Evolutionary conservation across 2,113 vertebrate genomes (phyloP), one percentile per base, ranked within the genome.

Genomic region (Fregetta grallaria): DNA sequence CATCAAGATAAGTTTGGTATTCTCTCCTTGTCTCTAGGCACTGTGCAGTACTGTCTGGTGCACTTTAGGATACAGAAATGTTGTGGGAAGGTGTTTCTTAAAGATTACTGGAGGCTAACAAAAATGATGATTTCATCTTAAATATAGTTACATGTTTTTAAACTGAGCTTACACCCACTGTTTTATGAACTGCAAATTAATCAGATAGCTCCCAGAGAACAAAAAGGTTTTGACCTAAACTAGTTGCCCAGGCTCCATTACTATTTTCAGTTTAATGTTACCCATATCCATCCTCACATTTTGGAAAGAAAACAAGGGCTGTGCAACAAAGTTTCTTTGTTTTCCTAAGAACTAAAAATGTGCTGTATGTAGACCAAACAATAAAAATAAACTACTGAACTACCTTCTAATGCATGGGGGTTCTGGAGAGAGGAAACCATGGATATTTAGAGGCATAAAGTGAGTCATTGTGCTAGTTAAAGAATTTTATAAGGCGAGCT

Each of bases 341-440:
- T 98, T 98, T 97, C 92, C 11, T 86, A 92, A 95, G 94, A 96
- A 97, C 96, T 97, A 98, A 98, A 98, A 97, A 97, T 97, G 96
- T 97, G 92, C 97, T 97, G 96, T 98, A 98, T 97, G 98, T 98
- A 98, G 97, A 97, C 96, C 97, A 98, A 98, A 98, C 98, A 98
- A 98, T 98, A 98, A 98, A 98, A 98, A 98, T 98, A 98, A 98
- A 98, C 97, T 98, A 97, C 97, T 89, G 96, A 98, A 97, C 97
- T 98, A 97, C 98, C 96, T 98, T 97, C 97, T 98, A 98, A 98
- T 97, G 96, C 97, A 98, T 95, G 94, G 97, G 97, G 96, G 97
- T 98, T 98, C 97, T 98, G 96, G 78, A 98, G 96, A 97, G 96
- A 98, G 98, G 97, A 98, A 98, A 98, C 98, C 95, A 95, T 98